Percentiles rank a stretch among this genome's conserved stretches.
phyloP scores from a whole-genome alignment of 1,140 invertebrate genomes.

The Pseudomyrmex dendroicus region DNA sequence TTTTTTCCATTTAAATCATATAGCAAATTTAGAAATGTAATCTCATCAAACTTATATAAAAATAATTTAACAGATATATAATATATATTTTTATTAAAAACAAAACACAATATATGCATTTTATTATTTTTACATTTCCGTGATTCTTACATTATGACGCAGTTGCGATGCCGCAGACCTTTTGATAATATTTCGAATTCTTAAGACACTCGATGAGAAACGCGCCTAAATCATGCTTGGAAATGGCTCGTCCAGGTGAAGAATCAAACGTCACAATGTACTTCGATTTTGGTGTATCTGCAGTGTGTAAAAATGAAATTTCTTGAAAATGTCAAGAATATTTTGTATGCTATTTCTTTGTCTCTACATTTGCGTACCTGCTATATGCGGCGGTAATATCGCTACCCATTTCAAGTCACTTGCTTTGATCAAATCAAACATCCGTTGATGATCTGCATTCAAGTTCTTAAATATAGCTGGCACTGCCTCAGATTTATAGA shows the following conservation, averaged over 20 bases:
- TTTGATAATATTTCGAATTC: conserved; percentile 89
- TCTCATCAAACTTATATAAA: not conserved
- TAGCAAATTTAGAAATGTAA: not conserved
- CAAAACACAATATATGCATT: not conserved
- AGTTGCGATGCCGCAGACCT: conserved; percentile 88
- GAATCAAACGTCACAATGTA: conserved; percentile 87
- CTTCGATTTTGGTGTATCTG: conserved; percentile 86
- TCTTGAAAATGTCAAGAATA: conserved; percentile 3
- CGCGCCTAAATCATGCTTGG: conserved; percentile 90
- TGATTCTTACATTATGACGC: conserved; percentile 30
- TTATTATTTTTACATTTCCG: conserved; percentile 14
- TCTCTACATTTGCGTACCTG: conserved; percentile 84
- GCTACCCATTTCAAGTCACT: conserved; percentile 91
- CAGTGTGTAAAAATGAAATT: conserved; percentile 73
- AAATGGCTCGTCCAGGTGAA: conserved; percentile 88
- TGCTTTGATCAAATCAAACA: conserved; percentile 89
- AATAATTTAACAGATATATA: conserved; percentile 23
- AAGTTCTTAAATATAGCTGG: conserved; percentile 90
- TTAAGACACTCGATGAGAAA: conserved; percentile 90
- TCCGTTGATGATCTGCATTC: conserved; percentile 91
- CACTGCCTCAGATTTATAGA: conserved; percentile 89
- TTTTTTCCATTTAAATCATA: conserved; percentile 7
- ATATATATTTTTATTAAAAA: conserved; percentile 42
- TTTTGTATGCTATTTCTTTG: not conserved
- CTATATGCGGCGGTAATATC: conserved; percentile 93